Evolutionary conservation across 2,888 invertebrate genomes (phyloP).

Genomic region (Meiosimyza platycephala): DNA sequence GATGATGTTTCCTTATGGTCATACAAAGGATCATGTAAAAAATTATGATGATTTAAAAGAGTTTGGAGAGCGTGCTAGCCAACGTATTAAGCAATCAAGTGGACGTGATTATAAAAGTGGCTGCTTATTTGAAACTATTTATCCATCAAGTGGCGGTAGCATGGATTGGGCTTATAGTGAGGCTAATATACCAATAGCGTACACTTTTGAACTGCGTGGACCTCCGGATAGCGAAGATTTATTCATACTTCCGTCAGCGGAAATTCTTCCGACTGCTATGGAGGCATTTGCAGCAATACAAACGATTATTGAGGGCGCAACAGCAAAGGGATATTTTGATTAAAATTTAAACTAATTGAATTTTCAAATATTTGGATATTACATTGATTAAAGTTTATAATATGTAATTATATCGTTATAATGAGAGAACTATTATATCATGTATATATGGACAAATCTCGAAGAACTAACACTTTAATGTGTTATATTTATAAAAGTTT

Average conservation of each 20-base stretch:
- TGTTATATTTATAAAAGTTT: too few species aligned
- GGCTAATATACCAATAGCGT: constrained; percentile 62
- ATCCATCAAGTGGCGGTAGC: constrained; percentile 66
- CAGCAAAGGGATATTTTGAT: constrained; percentile 62
- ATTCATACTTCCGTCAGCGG: constrained; percentile 64
- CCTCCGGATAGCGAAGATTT: constrained; percentile 63
- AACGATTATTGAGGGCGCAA: constrained; percentile 61
- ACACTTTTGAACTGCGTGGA: constrained; percentile 65
- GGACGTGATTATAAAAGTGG: constrained; percentile 63
- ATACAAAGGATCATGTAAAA: constrained; percentile 56
- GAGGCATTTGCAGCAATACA: constrained; percentile 64
- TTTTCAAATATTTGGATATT: neutral
- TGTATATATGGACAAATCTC: too few species aligned
- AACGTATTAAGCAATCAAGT: constrained; percentile 58
- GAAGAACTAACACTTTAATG: too few species aligned
- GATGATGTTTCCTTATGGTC: constrained; percentile 72
- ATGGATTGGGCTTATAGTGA: constrained; percentile 64
- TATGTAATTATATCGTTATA: neutral
- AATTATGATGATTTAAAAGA: constrained; percentile 63
- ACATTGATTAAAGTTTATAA: neutral
- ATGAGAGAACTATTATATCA: neutral
- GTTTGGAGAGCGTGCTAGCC: constrained; percentile 62
- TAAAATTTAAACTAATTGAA: constrained; percentile 36
- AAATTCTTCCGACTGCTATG: constrained; percentile 62
- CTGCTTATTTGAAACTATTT: constrained; percentile 65